phyloP scores from a whole-genome alignment of 2,113 vertebrate genomes.

The Pluvianellus socialis region DNA sequence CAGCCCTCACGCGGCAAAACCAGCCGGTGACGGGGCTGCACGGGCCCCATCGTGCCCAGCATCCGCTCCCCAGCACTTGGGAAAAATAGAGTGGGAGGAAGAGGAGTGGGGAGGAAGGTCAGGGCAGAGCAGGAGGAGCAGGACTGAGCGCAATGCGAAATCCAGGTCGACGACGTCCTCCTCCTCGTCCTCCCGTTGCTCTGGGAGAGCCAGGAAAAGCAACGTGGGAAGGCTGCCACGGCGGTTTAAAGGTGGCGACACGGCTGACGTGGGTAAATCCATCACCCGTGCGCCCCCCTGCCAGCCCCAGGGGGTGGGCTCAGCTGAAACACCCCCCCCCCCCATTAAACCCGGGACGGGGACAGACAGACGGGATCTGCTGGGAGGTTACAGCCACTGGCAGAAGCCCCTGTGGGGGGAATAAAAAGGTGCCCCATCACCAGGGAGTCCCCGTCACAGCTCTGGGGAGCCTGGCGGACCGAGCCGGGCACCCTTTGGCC shows the following conservation, averaged over 20 bases:
- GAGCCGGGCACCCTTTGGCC: background rate
- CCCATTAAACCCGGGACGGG: rapidly evolving
- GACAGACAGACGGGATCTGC: no score
- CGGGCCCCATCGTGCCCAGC: rapidly evolving
- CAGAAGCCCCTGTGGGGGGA: background rate
- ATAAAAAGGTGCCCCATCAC: background rate
- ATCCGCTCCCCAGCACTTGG: rapidly evolving
- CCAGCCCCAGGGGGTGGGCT: rapidly evolving
- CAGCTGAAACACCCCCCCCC: background rate
- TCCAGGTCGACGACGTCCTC: background rate
- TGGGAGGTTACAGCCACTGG: background rate
- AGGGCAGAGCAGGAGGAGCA: background rate
- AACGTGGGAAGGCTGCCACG: background rate
- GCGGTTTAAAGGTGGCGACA: background rate
- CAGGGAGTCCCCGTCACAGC: rapidly evolving
- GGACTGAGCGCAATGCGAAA: rapidly evolving
- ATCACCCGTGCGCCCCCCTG: background rate
- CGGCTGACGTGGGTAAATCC: background rate
- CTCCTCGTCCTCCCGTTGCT: background rate
- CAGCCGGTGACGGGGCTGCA: rapidly evolving
- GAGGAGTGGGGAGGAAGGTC: background rate
- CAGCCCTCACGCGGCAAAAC: background rate
- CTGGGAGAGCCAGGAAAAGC: background rate
- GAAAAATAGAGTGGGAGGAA: background rate
- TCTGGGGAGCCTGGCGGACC: rapidly evolving